These are phyloP conservation scores for Pseudochaenichthys georgianus DNA, from an alignment of 2,797 vertebrate genomes.

Conservation along the genomic window DNA sequence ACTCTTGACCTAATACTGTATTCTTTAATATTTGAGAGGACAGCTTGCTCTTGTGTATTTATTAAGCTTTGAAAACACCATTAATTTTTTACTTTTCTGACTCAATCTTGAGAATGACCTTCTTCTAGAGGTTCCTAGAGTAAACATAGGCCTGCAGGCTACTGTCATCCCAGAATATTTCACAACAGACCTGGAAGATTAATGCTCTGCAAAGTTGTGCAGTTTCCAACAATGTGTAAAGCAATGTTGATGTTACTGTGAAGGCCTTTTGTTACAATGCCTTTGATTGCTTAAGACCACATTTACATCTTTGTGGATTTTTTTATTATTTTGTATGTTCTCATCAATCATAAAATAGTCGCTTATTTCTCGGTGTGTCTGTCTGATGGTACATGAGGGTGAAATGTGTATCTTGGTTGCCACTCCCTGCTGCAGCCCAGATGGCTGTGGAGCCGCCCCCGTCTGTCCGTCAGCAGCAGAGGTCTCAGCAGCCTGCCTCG, in stretches of 20 bases:
- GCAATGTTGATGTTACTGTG: background rate
- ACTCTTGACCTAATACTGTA: background rate
- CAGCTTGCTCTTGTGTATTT: background rate
- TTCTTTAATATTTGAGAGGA: background rate
- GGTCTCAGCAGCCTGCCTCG: constrained; percentile 66
- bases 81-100: constrained; percentile 5
- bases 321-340: background rate
- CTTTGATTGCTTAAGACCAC: constrained; percentile 24
- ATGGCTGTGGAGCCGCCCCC: constrained; percentile 63
- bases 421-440: constrained; percentile 73
- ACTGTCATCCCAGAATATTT: constrained; percentile 38
- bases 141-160: constrained; percentile 23
- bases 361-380: constrained; percentile 13
- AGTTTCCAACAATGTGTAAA: background rate
- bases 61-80: background rate
- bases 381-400: constrained; percentile 17
- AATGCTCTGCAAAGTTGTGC: constrained; percentile 9
- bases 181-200: constrained; percentile 24
- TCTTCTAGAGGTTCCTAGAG: constrained; percentile 7
- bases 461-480: constrained; percentile 35
- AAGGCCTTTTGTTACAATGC: background rate
- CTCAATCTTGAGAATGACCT: background rate
- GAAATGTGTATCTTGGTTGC: constrained; percentile 35
- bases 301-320: constrained; percentile 2
- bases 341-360: background rate